Conservation (phyloP, 2,888 invertebrate species). For the Noctua pronuba region DNA sequence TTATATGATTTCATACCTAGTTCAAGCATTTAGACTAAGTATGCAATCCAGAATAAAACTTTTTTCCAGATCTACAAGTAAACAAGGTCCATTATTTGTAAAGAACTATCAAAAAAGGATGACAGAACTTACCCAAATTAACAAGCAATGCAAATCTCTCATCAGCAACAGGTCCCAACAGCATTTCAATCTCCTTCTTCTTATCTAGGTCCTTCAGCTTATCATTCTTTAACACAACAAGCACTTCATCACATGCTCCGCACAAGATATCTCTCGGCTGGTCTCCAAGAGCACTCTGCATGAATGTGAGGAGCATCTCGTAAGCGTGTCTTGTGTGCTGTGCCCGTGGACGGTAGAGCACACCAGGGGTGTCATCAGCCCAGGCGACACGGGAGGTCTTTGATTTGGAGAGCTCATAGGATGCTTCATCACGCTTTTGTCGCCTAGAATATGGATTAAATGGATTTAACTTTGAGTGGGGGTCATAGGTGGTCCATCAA, state of each 20-base stretch:
- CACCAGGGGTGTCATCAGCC: constrained; percentile 98
- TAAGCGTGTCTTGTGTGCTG: constrained; percentile 99
- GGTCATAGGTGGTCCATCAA: too few relatives aligned
- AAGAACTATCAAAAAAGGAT: background rate
- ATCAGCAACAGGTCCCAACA: constrained; percentile 95
- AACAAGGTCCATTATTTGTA: background rate
- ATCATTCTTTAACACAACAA: constrained; percentile 98
- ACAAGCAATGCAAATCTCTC: constrained; percentile 98
- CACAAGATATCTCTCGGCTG: constrained; percentile 98
- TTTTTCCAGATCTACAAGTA: background rate
- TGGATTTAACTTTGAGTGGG: background rate
- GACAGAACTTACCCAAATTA: constrained; percentile 92
- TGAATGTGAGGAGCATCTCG: constrained; percentile 98
- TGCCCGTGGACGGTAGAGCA: constrained; percentile 98
- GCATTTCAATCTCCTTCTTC: constrained; percentile 96
- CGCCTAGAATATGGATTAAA: constrained; percentile 88
- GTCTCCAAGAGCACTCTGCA: constrained; percentile 99
- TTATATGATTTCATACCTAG: too few relatives aligned
- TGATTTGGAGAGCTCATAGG: constrained; percentile 97
- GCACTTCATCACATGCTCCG: constrained; percentile 99
- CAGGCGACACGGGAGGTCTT: constrained; percentile 96
- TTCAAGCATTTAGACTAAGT: too few relatives aligned
- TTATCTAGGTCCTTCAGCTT: constrained; percentile 97
- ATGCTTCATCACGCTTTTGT: constrained; percentile 97
- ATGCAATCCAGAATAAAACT: background rate